Base-by-base conservation (phyloP, 2,113 vertebrate species). In the Archocentrus centrarchus region DNA sequence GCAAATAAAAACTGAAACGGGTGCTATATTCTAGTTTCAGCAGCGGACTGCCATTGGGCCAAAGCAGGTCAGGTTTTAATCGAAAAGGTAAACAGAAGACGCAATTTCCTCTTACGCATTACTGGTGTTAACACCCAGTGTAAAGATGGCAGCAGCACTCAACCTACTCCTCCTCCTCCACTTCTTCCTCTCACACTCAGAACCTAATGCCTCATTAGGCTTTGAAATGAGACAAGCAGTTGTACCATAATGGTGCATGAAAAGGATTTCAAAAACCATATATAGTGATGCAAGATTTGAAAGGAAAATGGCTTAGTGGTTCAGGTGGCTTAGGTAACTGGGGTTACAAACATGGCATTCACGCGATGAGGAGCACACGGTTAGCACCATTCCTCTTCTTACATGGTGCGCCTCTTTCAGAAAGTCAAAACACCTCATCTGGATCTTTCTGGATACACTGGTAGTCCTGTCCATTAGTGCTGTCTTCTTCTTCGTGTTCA, bases 61-160 rank as follows among this genome's bases (percentile, higher is more conserved):
- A 53, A 58, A 84, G 84, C 62, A 30, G 77, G 44, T 81, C 76
- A 55, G 66, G 70, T 83, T 88, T 66, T 50, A 70, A 76, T 17
- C 80, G 5, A 60, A 82, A 79, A 79, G 24, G 80, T 84, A 41
- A 91, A 79, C 66, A 44, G 22, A 75, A 63, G 82, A 82, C 32
- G 86, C 77, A 77, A 85, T 35, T 50, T 84, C 59, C 62, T 87
- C 73, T 61, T 81, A 55, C 39, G 32, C 64, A 60, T 92, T 84
- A 82, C 73, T 89, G 79, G 17, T 77, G 84, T 77, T 53, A 86
- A 81, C 68, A 87, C 83, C 87, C 88, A 90, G 79, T 90, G 86
- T 89, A 79, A 82, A 89, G 60, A 77, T 89, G 83, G 73, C 76
- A 85, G 89, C 91, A 90, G 84, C 87, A 77, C 63, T 86, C 75